A percentile compares a stretch with the other conserved stretches of the same genome.
phyloP scores from a whole-genome alignment of 2,888 invertebrate genomes.

The Cantharis rustica region DNA sequence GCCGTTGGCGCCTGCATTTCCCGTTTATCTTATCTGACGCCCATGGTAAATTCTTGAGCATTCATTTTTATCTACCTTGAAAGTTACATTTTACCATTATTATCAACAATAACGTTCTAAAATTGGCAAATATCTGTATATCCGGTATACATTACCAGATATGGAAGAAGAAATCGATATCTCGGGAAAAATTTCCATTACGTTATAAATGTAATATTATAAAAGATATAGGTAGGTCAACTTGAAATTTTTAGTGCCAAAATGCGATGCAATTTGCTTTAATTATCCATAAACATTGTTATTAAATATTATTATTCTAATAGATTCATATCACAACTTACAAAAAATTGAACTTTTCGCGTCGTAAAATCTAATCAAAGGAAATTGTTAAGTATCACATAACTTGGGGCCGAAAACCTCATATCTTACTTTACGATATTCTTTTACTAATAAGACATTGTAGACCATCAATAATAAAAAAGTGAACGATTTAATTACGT shows the following conservation, averaged over 20 bases:
- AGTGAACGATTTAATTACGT: too few relatives aligned
- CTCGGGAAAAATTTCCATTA: background rate
- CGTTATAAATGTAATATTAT: too few relatives aligned
- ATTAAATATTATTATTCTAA: background rate
- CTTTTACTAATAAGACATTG: too few relatives aligned
- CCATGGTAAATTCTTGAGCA: background rate
- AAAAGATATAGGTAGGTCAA: background rate
- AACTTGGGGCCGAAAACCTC: background rate
- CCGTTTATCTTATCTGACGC: background rate
- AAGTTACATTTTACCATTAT: background rate
- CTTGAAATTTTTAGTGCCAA: background rate
- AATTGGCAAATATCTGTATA: background rate
- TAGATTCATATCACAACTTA: background rate
- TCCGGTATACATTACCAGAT: background rate
- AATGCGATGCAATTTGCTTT: background rate
- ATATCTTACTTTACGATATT: background rate
- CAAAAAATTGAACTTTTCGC: background rate
- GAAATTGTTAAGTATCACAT: background rate
- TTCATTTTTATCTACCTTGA: background rate
- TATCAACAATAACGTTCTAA: background rate
- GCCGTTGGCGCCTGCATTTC: background rate
- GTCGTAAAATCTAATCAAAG: background rate
- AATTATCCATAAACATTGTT: background rate
- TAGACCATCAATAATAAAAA: too few relatives aligned
- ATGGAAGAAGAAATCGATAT: background rate